These are phyloP conservation scores for Gadus macrocephalus DNA, from an alignment of 2,113 vertebrate genomes.

Conservation along the genomic window DNA sequence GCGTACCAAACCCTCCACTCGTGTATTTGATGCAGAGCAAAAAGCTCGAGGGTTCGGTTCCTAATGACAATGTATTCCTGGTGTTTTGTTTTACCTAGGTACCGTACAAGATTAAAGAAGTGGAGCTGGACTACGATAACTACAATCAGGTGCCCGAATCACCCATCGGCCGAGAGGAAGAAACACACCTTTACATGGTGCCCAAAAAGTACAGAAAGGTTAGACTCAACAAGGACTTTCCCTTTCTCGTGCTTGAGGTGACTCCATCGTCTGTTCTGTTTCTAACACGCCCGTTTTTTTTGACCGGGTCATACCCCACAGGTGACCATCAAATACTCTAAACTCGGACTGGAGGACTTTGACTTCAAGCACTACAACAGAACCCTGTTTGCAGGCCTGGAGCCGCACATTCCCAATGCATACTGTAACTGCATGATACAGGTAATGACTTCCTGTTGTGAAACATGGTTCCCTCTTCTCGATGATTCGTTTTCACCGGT, in stretches of 20 bases:
- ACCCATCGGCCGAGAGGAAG: slow-evolving; percentile 89
- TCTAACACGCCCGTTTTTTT: neutral
- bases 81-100: slow-evolving; percentile 69
- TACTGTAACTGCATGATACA: slow-evolving; percentile 99
- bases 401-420: slow-evolving; percentile 98
- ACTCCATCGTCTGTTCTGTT: neutral
- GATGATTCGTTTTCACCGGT: neutral
- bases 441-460: slow-evolving; percentile 57
- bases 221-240: neutral
- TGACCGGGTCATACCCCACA: slow-evolving; percentile 41
- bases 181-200: slow-evolving; percentile 94
- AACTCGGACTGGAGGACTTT: slow-evolving; percentile 95
- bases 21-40: neutral
- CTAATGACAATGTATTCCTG: neutral
- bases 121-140: slow-evolving; percentile 88
- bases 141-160: slow-evolving; percentile 95
- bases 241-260: neutral
- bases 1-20: slow-evolving; percentile 5
- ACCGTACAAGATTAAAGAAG: slow-evolving; percentile 91
- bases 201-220: slow-evolving; percentile 98
- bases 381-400: slow-evolving; percentile 93
- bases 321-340: slow-evolving; percentile 99
- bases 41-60: neutral
- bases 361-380: slow-evolving; percentile 99
- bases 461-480: neutral